phyloP scores from a whole-genome alignment of 2,888 invertebrate species.

The Tanytarsus gracilentus region DNA sequence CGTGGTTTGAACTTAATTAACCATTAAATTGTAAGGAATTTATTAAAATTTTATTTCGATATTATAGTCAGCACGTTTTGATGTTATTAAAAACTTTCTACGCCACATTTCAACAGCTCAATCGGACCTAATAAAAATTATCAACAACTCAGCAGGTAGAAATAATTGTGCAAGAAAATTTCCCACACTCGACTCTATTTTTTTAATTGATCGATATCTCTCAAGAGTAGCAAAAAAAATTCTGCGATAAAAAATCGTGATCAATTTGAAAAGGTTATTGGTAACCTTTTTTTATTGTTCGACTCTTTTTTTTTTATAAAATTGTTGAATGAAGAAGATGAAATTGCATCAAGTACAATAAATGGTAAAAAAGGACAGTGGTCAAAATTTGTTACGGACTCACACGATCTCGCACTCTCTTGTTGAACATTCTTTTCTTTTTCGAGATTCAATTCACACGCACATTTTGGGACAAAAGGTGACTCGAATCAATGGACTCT shows the following conservation, averaged over 20 bases:
- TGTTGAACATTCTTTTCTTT: not conserved
- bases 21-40: too few species aligned
- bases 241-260: not conserved
- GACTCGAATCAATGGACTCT: too few species aligned
- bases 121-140: too few species aligned
- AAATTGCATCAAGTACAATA: constrained; percentile 6
- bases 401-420: constrained; percentile 1
- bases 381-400: not conserved
- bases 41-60: too few species aligned
- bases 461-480: not conserved
- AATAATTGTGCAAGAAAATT: not conserved
- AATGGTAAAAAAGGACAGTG: not conserved
- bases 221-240: not conserved
- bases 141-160: too few species aligned
- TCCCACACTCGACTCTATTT: constrained; percentile 2
- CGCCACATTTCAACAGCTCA: too few species aligned
- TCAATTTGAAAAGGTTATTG: not conserved
- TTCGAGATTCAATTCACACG: not conserved
- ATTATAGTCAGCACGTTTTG: too few species aligned
- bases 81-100: too few species aligned
- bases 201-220: constrained; percentile 1
- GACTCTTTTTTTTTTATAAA: not conserved
- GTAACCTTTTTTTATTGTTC: not conserved
- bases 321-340: too few species aligned
- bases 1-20: too few species aligned